phyloP scores from a whole-genome alignment of 2,797 vertebrate genomes.

The Catostomus latipinnis region DNA sequence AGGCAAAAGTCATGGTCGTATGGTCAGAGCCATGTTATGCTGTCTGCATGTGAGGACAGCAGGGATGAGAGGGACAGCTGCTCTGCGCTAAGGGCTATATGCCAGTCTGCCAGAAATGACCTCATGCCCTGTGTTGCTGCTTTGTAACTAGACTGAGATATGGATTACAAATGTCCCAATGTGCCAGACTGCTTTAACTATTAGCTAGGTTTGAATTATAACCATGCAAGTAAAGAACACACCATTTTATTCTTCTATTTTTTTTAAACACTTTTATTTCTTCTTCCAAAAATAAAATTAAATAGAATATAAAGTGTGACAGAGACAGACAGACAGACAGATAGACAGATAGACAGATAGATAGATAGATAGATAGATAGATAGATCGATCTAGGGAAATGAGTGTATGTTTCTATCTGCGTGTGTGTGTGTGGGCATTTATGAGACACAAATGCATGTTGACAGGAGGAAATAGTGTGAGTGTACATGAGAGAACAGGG shows the following conservation, averaged over 20 bases:
- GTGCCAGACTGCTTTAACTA: constrained; percentile 28
- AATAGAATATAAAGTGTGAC: not conserved
- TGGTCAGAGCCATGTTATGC: constrained; percentile 37
- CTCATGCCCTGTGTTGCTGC: constrained; percentile 50
- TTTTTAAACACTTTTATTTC: not conserved
- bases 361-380: too few species aligned
- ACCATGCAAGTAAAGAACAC: not conserved
- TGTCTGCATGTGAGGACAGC: constrained; percentile 22
- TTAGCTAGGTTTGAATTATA: constrained; percentile 1
- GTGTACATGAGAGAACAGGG: constrained; percentile 22
- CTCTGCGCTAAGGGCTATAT: constrained; percentile 50
- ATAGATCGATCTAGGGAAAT: constrained; percentile 17
- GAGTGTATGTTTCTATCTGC: too few species aligned
- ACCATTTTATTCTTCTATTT: not conserved
- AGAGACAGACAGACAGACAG: too few species aligned
- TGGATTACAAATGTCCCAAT: constrained; percentile 48
- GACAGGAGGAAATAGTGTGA: constrained; percentile 13
- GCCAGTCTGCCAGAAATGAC: constrained; percentile 60
- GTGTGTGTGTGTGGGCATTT: constrained; percentile 16
- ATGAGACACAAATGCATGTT: constrained; percentile 27
- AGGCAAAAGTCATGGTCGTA: constrained; percentile 43
- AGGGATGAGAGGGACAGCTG: constrained; percentile 54
- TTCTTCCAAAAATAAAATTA: not conserved
- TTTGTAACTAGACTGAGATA: constrained; percentile 52
- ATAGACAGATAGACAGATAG: too few species aligned